phyloP scores from a whole-genome alignment of 1,140 invertebrate species.

The Aradophagus sp. region DNA sequence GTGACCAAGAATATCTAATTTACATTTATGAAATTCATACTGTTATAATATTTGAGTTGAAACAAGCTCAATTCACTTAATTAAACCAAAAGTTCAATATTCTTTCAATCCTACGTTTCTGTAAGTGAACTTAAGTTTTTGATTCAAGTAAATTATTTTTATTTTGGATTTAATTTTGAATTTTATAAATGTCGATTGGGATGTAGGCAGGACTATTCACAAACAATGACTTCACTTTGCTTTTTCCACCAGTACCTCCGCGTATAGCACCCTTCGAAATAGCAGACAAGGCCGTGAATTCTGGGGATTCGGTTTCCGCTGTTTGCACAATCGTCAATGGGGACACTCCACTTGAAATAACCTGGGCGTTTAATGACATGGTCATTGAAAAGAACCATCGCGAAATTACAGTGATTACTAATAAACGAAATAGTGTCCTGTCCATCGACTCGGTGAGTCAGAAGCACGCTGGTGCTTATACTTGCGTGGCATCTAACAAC shows the following conservation, averaged over 20 bases:
- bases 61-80: too few relatives aligned
- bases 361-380: conserved; percentile 85
- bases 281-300: conserved; percentile 86
- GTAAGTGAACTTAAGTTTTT: too few relatives aligned
- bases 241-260: conserved; percentile 75
- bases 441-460: conserved; percentile 83
- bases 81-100: too few relatives aligned
- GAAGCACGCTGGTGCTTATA: conserved; percentile 84
- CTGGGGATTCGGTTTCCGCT: conserved; percentile 84
- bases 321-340: conserved; percentile 86
- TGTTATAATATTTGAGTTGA: too few relatives aligned
- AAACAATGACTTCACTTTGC: conserved; percentile 82
- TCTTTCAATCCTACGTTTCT: too few relatives aligned
- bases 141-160: too few relatives aligned
- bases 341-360: conserved; percentile 83
- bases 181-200: conserved; percentile 48
- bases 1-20: too few relatives aligned
- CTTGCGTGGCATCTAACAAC: conserved; percentile 84
- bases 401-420: conserved; percentile 80
- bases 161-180: too few relatives aligned
- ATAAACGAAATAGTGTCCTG: conserved; percentile 67
- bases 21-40: too few relatives aligned
- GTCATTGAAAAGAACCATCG: conserved; percentile 77
- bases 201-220: conserved; percentile 87
- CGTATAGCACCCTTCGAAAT: conserved; percentile 86